phyloP scores from a whole-genome alignment of 2,113 vertebrate species.

The Pomatostomus ruficeps region DNA sequence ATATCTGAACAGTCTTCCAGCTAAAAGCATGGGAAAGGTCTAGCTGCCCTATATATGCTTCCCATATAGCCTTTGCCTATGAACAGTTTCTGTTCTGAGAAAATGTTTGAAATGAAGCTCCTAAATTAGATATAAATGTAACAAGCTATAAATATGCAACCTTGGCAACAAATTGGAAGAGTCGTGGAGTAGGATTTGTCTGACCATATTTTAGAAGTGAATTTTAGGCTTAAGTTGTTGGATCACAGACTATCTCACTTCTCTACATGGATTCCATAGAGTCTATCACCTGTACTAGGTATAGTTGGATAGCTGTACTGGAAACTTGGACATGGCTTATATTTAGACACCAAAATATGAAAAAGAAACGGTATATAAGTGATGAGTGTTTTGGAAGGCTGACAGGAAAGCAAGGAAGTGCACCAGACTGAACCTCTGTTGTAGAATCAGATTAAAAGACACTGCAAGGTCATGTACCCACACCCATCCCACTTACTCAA shows the following conservation, averaged over 20 bases:
- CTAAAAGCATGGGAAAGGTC: slow-evolving; percentile 6
- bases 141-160: not conserved
- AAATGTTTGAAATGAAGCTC: not conserved
- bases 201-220: not conserved
- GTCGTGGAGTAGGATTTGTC: not conserved
- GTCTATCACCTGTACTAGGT: not conserved
- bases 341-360: not conserved
- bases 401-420: not conserved
- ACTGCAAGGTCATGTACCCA: not conserved
- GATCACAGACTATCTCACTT: not conserved
- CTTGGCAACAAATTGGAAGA: not conserved
- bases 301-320: not conserved
- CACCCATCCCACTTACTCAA: not conserved
- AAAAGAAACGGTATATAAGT: not conserved
- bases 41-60: not conserved
- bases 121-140: not conserved
- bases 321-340: not conserved
- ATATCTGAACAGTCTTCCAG: not conserved
- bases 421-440: not conserved
- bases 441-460: not conserved
- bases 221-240: not conserved
- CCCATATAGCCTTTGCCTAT: not conserved
- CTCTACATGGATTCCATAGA: not conserved
- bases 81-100: not conserved
- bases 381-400: not conserved